Evolutionary conservation across 2,888 invertebrate species (phyloP).

Genomic region (Stenolophus ochropezus): DNA sequence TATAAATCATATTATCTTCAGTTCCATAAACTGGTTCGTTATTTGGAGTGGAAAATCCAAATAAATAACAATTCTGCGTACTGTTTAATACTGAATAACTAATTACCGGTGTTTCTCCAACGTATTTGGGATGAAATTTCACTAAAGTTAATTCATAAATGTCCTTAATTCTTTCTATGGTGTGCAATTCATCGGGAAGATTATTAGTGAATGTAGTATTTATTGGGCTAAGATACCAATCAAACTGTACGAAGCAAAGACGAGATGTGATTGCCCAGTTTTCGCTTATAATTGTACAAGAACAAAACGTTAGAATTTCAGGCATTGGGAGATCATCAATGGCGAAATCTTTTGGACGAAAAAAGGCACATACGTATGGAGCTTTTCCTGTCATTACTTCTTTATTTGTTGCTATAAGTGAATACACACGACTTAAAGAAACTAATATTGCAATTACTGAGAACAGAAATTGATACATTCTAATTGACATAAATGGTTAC

Average conservation of each 20-base stretch:
- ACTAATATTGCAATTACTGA: neutral
- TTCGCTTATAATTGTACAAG: conserved; percentile 33
- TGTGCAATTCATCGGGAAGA: conserved; percentile 30
- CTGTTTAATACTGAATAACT: neutral
- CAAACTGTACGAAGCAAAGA: conserved; percentile 43
- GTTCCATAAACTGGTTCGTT: conserved; percentile 36
- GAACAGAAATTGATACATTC: neutral
- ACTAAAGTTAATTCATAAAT: conserved; percentile 34
- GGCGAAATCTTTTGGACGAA: conserved; percentile 41
- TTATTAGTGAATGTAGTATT: conserved; percentile 38
- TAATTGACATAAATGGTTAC: neutral
- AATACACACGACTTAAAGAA: neutral
- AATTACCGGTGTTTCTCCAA: neutral
- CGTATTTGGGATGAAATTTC: conserved; percentile 1
- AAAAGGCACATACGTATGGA: conserved; percentile 38
- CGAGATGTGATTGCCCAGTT: conserved; percentile 44
- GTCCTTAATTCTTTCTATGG: conserved; percentile 16
- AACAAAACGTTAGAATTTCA: conserved; percentile 56
- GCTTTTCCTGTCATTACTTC: conserved; percentile 39
- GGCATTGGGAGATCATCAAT: conserved; percentile 51
- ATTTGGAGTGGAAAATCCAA: conserved; percentile 49
- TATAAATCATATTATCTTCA: conserved; percentile 35
- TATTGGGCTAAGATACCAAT: conserved; percentile 44
- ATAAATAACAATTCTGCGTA: conserved; percentile 43
- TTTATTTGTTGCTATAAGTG: conserved; percentile 37